phyloP scores from a whole-genome alignment of 2,113 vertebrate species.

The Elgaria multicarinata region DNA sequence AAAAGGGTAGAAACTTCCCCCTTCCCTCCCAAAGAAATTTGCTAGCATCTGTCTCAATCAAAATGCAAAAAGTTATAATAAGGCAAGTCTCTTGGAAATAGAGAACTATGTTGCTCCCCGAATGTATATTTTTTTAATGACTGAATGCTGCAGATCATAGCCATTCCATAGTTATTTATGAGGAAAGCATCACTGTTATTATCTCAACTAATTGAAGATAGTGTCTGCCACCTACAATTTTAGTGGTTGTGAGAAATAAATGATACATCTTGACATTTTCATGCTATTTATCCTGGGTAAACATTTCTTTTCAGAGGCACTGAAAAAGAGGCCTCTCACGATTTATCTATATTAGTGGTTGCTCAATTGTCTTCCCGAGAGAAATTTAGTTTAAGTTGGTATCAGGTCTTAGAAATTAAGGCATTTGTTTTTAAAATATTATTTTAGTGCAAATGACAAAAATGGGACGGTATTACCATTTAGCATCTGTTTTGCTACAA shows the following conservation, averaged over 20 bases:
- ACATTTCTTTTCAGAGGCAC: conserved; percentile 30
- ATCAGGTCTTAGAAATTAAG: conserved; percentile 49
- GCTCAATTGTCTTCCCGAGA: conserved; percentile 44
- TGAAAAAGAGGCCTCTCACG: conserved; percentile 31
- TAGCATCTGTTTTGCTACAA: conserved; percentile 5
- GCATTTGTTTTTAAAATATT: conserved; percentile 26
- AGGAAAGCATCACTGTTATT: conserved; percentile 58
- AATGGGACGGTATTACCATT: not conserved
- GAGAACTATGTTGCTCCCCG: conserved; percentile 46
- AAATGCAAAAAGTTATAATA: conserved; percentile 56
- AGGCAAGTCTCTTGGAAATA: conserved; percentile 49
- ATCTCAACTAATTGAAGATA: conserved; percentile 58
- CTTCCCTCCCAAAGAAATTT: conserved; percentile 22
- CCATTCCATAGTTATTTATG: conserved; percentile 63
- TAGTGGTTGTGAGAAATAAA: conserved; percentile 55
- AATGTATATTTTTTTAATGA: conserved; percentile 56
- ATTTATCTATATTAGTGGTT: conserved; percentile 60
- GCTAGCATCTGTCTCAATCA: conserved; percentile 55
- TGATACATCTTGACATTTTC: conserved; percentile 36
- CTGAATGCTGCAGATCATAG: conserved; percentile 54
- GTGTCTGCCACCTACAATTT: conserved; percentile 59
- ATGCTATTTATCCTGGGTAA: conserved; percentile 11
- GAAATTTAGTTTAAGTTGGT: conserved; percentile 47
- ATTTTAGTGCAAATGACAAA: not conserved
- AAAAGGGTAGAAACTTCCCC: conserved; percentile 48